phyloP scores from a whole-genome alignment of 2,888 invertebrate species.

The Archaeoteleia sp. region DNA sequence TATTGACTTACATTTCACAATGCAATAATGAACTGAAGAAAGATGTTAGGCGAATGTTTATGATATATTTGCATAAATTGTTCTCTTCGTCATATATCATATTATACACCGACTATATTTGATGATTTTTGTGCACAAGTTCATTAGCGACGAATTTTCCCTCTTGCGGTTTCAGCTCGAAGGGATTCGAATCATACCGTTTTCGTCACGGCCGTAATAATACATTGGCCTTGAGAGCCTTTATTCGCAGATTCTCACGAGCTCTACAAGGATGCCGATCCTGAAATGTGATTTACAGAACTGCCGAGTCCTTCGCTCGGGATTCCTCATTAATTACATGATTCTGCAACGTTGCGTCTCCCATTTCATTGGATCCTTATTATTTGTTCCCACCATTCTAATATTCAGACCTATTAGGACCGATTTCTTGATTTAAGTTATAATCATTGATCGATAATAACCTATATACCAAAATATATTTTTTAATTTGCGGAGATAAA shows the following conservation, averaged over 20 bases:
- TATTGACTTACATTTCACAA: too few species aligned
- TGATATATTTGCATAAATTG: too few species aligned
- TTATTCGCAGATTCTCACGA: slow-evolving; percentile 51
- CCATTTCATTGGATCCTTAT: slow-evolving; percentile 39
- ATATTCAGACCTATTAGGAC: neutral
- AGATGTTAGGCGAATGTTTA: too few species aligned
- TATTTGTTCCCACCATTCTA: slow-evolving; percentile 31
- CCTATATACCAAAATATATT: neutral
- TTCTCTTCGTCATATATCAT: too few species aligned
- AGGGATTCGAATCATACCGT: slow-evolving; percentile 50
- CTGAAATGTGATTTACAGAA: slow-evolving; percentile 51
- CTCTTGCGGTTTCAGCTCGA: slow-evolving; percentile 32
- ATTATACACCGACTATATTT: too few species aligned
- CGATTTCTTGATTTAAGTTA: neutral
- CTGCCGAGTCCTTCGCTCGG: slow-evolving; percentile 42
- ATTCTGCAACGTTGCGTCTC: slow-evolving; percentile 32
- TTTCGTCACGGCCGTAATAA: slow-evolving; percentile 51
- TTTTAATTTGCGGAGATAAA: neutral
- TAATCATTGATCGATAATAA: neutral
- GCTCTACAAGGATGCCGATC: slow-evolving; percentile 47
- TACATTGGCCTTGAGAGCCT: slow-evolving; percentile 45
- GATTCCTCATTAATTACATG: slow-evolving; percentile 46
- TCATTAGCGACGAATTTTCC: slow-evolving; percentile 62
- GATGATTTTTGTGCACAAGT: slow-evolving; percentile 50
- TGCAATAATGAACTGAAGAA: too few species aligned